Evolutionary conservation across 2,113 vertebrate genomes (phyloP).

Genomic region (Coryphaenoides rupestris): DNA sequence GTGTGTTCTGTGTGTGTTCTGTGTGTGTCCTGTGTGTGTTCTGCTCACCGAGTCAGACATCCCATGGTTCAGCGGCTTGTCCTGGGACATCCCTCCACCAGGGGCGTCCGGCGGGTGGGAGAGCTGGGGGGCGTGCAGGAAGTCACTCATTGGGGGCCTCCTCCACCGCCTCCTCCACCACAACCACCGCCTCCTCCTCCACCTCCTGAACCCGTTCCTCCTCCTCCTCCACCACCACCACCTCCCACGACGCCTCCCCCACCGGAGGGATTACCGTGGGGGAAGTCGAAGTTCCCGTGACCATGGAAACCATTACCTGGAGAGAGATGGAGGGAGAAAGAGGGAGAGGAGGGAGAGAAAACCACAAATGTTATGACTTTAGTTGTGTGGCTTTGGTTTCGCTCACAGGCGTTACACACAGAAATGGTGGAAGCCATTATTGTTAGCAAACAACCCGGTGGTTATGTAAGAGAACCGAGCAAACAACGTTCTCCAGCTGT

Average conservation of each 20-base stretch:
- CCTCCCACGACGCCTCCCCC: constrained; percentile 67
- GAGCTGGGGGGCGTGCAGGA: constrained; percentile 96
- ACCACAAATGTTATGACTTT: no score
- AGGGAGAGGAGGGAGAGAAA: no score
- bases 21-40: neutral
- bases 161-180: constrained; percentile 51
- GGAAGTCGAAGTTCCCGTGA: constrained; percentile 96
- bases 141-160: constrained; percentile 94
- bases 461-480: constrained; percentile 10
- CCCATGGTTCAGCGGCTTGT: constrained; percentile 92
- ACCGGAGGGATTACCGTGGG: constrained; percentile 85
- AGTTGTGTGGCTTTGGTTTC: neutral
- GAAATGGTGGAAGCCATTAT: constrained; percentile 6
- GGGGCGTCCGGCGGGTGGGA: constrained; percentile 96
- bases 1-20: no score
- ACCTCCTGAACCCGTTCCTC: constrained; percentile 10
- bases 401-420: neutral
- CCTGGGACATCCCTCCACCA: constrained; percentile 86
- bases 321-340: no score
- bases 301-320: constrained; percentile 95
- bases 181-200: constrained; percentile 44
- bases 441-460: constrained; percentile 12
- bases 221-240: constrained; percentile 16
- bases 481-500: no score
- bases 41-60: constrained; percentile 94